These are phyloP conservation scores for Globodera rostochiensis DNA, from an alignment of 1,140 invertebrate species.

Conservation along the genomic window DNA sequence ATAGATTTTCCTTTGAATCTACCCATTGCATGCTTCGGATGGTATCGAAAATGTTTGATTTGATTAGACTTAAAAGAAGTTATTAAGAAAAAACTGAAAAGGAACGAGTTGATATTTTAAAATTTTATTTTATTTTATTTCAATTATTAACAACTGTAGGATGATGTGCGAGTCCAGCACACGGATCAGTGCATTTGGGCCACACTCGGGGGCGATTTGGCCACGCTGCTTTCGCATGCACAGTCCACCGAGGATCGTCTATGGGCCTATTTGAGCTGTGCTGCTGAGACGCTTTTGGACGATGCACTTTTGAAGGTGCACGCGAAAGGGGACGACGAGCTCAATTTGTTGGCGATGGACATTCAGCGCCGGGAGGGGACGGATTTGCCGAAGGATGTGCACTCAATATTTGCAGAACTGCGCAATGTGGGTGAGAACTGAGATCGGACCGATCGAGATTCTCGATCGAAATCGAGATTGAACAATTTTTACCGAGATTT, in stretches of 20 bases:
- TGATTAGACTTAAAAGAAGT: no score
- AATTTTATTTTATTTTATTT: no score
- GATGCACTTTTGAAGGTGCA: slow-evolving; percentile 28
- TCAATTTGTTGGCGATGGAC: slow-evolving; percentile 20
- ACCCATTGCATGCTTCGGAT: no score
- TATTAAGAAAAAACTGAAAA: no score
- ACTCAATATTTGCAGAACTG: slow-evolving; percentile 26
- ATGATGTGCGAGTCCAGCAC: slow-evolving; percentile 29
- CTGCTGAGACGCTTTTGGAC: slow-evolving; percentile 37
- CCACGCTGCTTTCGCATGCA: slow-evolving; percentile 38
- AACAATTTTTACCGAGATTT: no score
- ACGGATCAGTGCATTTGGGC: slow-evolving; percentile 48
- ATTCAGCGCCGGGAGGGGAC: slow-evolving; percentile 5
- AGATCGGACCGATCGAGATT: no score
- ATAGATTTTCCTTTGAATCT: no score
- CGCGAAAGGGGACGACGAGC: slow-evolving; percentile 31
- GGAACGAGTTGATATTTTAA: no score
- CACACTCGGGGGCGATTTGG: slow-evolving; percentile 35
- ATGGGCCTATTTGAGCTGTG: slow-evolving; percentile 44
- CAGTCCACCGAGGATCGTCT: slow-evolving; percentile 37
- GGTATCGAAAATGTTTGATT: no score
- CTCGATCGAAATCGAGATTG: no score
- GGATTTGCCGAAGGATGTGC: slow-evolving; percentile 28
- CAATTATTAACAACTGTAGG: slow-evolving; percentile 11
- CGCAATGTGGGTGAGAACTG: slow-evolving; percentile 14